Percentiles rank a stretch among this genome's conserved stretches.
Conservation (phyloP, 1,140 invertebrate genomes). For the Drosophila bipectinata region DNA sequence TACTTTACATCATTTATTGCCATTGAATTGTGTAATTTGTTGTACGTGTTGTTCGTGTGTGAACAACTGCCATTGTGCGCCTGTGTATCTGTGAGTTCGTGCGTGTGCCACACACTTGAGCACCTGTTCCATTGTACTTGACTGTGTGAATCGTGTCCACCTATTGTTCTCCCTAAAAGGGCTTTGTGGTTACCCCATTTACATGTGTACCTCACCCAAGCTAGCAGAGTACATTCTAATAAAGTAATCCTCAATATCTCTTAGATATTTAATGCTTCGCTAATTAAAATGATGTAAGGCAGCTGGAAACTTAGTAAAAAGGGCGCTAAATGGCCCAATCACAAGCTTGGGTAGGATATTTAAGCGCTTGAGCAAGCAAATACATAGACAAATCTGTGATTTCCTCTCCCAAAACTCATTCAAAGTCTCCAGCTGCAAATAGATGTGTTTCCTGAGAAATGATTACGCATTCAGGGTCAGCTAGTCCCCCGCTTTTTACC, state of each 20-base stretch:
- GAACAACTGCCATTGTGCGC: constrained; percentile 21
- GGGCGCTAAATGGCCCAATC: not conserved
- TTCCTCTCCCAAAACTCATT: constrained; percentile 12
- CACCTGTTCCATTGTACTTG: constrained; percentile 32
- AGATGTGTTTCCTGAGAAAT: constrained; percentile 43
- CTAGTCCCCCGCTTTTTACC: constrained; percentile 16
- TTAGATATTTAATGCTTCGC: not conserved
- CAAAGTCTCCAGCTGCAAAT: constrained; percentile 24
- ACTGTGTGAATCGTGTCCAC: constrained; percentile 16
- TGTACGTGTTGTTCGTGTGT: constrained; percentile 42
- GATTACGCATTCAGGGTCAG: constrained; percentile 29
- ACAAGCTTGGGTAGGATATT: not conserved
- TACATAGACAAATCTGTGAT: constrained; percentile 1
- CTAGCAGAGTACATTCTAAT: not conserved
- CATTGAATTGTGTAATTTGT: constrained; percentile 71
- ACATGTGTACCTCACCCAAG: constrained; percentile 24
- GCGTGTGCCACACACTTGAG: constrained; percentile 21
- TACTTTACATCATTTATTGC: constrained; percentile 66
- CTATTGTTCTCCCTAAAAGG: constrained; percentile 26
- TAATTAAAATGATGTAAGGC: not conserved
- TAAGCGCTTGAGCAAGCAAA: constrained; percentile 5
- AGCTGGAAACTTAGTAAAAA: not conserved
- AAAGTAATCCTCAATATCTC: not conserved
- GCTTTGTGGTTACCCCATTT: constrained; percentile 26
- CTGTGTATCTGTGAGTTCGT: constrained; percentile 15